Evolutionary conservation across 2,888 invertebrate genomes (phyloP), one percentile per base, ranked within the genome.

Genomic region (Copidosoma aretas): DNA sequence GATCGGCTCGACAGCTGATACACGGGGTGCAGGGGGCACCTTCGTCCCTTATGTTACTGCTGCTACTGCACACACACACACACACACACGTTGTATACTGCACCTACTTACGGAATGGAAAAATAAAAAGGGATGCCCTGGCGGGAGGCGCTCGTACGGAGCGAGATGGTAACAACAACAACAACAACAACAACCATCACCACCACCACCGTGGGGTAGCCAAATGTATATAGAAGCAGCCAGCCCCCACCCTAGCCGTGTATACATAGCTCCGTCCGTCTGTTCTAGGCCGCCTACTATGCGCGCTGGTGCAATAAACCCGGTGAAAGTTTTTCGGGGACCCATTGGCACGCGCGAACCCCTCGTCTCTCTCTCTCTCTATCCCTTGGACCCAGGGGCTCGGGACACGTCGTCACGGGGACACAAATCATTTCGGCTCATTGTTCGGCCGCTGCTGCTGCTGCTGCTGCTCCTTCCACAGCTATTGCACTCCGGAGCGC

Each of bases 311-410:
- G 68, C 63, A 71, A 71, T 68, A 71, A 79, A 79, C 77, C 12
- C 75, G 74, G 80, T 79, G 80, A 81, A 82, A 82, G 79, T 82
- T 81, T 78, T 77, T 73, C 72, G 73, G 80, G 79, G 79, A 73
- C 79, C 79, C 77, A 79, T 80, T 80, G 80, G 81, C 78, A 81
- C 79, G 80, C 80, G 79, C 76, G 66, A 73, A 73, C 73, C 74
- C 74, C 75, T 66, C 73, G 72, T 63, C 56, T 65, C 65, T 22
- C 25, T 57, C 10, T n/a, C 52, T 61, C 41, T 41, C 61, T 58
- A 51, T 51, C 15, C 4, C 52, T 62, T 57, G 74, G 74, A 72
- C 75, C 75, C 75, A 65, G 70, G 71, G 77, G 68, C 77, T 78
- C 73, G 10, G 14, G 14, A 5, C 73, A 76, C 78, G 78, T 79